These are phyloP conservation scores for Knipowitschia caucasica DNA, from an alignment of 2,797 vertebrate species.

Conservation along the genomic window DNA sequence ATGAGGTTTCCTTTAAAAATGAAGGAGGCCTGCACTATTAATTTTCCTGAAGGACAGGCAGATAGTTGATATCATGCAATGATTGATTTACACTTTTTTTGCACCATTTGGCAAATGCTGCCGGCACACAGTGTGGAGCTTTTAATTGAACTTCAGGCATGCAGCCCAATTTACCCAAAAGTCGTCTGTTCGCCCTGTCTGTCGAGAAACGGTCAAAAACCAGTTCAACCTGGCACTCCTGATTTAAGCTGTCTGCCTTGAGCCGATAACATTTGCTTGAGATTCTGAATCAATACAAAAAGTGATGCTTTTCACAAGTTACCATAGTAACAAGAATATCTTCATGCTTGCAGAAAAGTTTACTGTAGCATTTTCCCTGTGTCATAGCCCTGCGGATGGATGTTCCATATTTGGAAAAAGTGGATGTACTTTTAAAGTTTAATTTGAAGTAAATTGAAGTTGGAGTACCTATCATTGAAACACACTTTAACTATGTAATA, in stretches of 20 bases:
- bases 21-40: constrained; percentile 30
- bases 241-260: constrained; percentile 42
- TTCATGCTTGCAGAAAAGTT: constrained; percentile 36
- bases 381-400: constrained; percentile 5
- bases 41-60: constrained; percentile 44
- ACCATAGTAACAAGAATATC: constrained; percentile 49
- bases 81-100: constrained; percentile 37
- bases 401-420: not conserved
- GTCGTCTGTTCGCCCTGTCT: constrained; percentile 61
- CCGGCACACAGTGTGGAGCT: constrained; percentile 48
- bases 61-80: constrained; percentile 47
- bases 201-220: constrained; percentile 64
- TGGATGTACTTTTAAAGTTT: constrained; percentile 22
- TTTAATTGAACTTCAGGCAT: constrained; percentile 71
- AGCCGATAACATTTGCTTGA: constrained; percentile 39
- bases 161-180: constrained; percentile 50
- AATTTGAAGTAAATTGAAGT: constrained; percentile 37
- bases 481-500: too few species aligned
- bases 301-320: constrained; percentile 34
- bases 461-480: too few species aligned
- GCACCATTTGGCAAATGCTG: constrained; percentile 51
- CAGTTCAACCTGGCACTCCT: constrained; percentile 49
- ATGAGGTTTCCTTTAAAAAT: constrained; percentile 20
- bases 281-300: constrained; percentile 44
- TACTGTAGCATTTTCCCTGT: constrained; percentile 18